Base-by-base conservation (phyloP, 2,113 vertebrate genomes). In the Probosciger aterrimus region DNA sequence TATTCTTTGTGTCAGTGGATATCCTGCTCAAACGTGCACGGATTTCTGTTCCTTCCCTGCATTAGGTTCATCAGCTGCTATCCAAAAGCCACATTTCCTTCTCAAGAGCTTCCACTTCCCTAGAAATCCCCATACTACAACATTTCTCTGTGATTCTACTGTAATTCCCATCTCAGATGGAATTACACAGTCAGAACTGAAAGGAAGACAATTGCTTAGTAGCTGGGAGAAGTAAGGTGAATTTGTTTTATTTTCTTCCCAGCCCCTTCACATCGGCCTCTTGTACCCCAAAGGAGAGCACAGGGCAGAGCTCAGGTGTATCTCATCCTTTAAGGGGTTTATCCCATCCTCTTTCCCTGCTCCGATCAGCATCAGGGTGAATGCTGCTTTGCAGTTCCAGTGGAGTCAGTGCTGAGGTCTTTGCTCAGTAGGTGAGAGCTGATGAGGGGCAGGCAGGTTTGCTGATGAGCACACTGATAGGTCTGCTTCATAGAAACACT, bases 291-390 rank as follows among this genome's bases (percentile, higher is more conserved):
- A 37, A 52, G 68, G n/a, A 70, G 37, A 44, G 13, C 19, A 9
- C 13, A 2, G 33, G 33, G 39, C 57, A 74, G 52, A 63, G 63
- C 57, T 37, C 17, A 7, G 2, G 30, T 3, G 13, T 9, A 4
- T 2, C 14, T 2, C 9, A 0, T n/a, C 73, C 27, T 24, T 30
- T 25, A 3, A 27, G 65, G 59, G 33, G 10, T 77, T 69, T 74
- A 2, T 47, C 20, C 3, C 57, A 3, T 30, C 68, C 11, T 23
- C 11, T 77, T 18, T n/a, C n/a, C 44, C 31, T 7, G 13, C 77
- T 41, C 62, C 1, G 1, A 1, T 10, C 31, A n/a, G 37, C 44
- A 4, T 7, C 53, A 16, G 16, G 55, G 4, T 2, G 24, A 43
- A 18, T 3, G 44, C 25, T 10, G 5, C 2, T 59, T 52, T 77